These are phyloP conservation scores for Apodemia duryi DNA, from an alignment of 2,888 invertebrate species.

Conservation along the genomic window DNA sequence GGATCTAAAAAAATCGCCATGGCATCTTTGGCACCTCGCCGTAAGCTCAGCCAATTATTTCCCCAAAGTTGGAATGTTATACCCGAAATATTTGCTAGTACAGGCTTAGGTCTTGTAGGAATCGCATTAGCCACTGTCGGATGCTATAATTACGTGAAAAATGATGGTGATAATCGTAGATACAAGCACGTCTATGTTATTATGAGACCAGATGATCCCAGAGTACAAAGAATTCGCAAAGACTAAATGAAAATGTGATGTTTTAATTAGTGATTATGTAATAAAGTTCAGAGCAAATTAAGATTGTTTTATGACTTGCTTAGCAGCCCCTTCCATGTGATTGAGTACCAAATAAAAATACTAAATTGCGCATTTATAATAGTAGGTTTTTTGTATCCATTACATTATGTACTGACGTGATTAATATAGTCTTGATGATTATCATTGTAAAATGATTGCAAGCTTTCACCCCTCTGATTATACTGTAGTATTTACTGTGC, in stretches of 20 bases:
- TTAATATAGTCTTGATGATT: no score
- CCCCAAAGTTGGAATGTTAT: slow-evolving; percentile 82
- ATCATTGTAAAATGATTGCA: no score
- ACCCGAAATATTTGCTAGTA: slow-evolving; percentile 83
- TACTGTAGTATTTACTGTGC: no score
- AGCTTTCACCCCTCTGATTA: no score
- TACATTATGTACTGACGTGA: no score
- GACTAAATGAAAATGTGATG: slow-evolving; percentile 49
- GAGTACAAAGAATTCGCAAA: slow-evolving; percentile 74
- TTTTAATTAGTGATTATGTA: slow-evolving; percentile 57
- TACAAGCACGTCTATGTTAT: slow-evolving; percentile 82
- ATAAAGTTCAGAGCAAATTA: slow-evolving; percentile 42
- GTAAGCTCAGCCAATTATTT: slow-evolving; percentile 55
- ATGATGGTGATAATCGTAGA: slow-evolving; percentile 83
- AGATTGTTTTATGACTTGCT: neutral
- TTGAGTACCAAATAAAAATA: no score
- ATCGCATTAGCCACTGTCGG: slow-evolving; percentile 69
- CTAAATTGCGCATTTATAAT: no score
- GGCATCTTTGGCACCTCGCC: slow-evolving; percentile 53
- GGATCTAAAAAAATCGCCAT: slow-evolving; percentile 33
- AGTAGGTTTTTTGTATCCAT: no score
- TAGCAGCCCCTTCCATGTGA: neutral
- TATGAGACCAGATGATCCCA: slow-evolving; percentile 84
- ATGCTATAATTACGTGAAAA: slow-evolving; percentile 68
- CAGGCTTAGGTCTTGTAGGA: slow-evolving; percentile 80